Conservation (phyloP, 2,888 invertebrate genomes). For the Cephus nigrinus region DNA sequence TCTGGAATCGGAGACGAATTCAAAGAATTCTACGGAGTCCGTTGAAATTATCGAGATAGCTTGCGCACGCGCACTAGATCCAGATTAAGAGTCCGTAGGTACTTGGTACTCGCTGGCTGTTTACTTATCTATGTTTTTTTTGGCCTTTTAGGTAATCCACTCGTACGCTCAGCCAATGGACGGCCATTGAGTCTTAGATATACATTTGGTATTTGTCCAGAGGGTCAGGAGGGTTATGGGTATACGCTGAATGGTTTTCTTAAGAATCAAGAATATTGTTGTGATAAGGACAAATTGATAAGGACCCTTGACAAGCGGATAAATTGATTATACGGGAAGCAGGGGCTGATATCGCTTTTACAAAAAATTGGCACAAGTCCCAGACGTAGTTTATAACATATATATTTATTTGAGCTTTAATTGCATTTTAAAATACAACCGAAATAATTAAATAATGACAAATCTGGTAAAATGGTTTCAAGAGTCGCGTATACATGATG, state of each 20-base stretch:
- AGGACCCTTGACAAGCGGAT: conserved; percentile 13
- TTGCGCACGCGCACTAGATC: background rate
- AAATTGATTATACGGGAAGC: background rate
- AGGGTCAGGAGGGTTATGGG: background rate
- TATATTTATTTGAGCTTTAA: conserved; percentile 89
- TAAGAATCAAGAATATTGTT: background rate
- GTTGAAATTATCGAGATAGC: conserved; percentile 2
- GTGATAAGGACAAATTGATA: conserved; percentile 9
- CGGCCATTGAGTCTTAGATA: background rate
- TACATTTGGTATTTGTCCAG: background rate
- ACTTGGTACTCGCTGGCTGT: background rate
- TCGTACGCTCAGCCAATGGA: background rate
- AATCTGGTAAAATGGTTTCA: conserved; percentile 79
- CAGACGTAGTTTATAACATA: conserved; percentile 78
- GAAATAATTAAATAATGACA: conserved; percentile 85
- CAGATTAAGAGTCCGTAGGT: background rate
- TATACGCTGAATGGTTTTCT: background rate
- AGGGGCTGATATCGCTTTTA: background rate
- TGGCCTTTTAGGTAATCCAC: background rate
- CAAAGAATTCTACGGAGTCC: conserved; percentile 2
- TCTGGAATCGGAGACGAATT: background rate
- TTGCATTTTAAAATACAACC: conserved; percentile 87
- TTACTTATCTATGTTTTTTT: background rate
- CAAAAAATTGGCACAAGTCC: background rate
- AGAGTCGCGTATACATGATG: conserved; percentile 84